Percentiles rank a stretch among this genome's conserved stretches.
Conservation (phyloP, 2,113 vertebrate genomes). For the Propithecus coquereli region DNA sequence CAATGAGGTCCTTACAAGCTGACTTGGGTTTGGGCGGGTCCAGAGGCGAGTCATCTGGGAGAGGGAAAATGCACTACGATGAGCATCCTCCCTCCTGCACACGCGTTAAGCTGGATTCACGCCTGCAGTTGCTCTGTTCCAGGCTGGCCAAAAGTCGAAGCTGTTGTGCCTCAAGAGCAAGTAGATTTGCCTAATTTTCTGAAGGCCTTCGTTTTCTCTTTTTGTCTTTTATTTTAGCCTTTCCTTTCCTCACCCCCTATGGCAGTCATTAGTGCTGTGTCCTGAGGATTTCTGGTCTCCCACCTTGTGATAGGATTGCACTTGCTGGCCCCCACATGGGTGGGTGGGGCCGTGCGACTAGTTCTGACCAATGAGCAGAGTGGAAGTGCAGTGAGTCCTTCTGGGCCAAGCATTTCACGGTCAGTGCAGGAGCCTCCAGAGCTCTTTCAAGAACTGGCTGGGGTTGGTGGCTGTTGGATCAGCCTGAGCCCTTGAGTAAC, state of each 20-base stretch:
- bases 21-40: neutral
- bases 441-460: neutral
- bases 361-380: neutral
- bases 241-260: neutral
- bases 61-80: rapidly evolving
- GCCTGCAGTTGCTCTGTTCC: neutral
- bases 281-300: neutral
- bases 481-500: neutral
- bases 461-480: neutral
- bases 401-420: neutral
- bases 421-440: neutral
- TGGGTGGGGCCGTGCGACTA: neutral
- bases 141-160: neutral
- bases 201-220: neutral
- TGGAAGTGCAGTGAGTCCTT: neutral
- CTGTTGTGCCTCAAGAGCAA: no score
- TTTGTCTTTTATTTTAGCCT: neutral
- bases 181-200: neutral
- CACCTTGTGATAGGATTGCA: neutral
- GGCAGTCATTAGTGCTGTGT: neutral
- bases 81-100: neutral
- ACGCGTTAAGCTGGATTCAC: rapidly evolving
- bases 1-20: neutral
- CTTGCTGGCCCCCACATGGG: neutral
- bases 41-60: neutral